phyloP scores from a whole-genome alignment of 2,113 vertebrate genomes.

The Prietella phreatophila region DNA sequence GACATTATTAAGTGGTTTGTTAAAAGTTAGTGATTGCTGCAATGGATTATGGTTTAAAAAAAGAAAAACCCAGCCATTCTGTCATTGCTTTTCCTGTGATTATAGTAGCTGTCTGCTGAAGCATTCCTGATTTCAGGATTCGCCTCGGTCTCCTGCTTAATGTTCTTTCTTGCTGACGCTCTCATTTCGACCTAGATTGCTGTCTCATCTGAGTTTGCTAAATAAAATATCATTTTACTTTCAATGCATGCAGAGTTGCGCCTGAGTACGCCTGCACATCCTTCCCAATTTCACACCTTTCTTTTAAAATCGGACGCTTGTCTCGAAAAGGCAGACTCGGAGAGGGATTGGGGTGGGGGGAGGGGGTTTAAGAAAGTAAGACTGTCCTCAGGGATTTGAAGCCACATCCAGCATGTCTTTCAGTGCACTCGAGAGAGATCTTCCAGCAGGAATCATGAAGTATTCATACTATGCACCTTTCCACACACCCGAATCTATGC shows the following conservation, averaged over 20 bases:
- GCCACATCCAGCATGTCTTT: slow-evolving; percentile 4
- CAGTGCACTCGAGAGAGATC: slow-evolving; percentile 32
- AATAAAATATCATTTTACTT: slow-evolving; percentile 10
- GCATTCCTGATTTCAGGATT: neutral
- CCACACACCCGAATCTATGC: neutral
- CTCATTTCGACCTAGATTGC: neutral
- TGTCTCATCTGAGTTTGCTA: slow-evolving; percentile 1
- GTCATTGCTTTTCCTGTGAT: neutral
- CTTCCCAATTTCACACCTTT: neutral
- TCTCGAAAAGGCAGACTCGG: neutral
- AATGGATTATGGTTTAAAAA: neutral
- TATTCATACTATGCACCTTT: slow-evolving; percentile 35
- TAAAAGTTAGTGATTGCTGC: neutral
- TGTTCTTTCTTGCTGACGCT: slow-evolving; percentile 15
- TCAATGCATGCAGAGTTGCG: neutral
- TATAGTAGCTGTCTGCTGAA: neutral
- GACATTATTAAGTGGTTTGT: neutral
- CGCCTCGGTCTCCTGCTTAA: neutral
- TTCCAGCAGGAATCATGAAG: slow-evolving; percentile 46
- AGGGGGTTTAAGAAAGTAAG: neutral
- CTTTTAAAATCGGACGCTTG: neutral
- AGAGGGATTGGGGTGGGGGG: too few species aligned
- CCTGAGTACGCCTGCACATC: neutral
- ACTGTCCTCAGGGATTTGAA: slow-evolving; percentile 16
- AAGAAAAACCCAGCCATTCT: slow-evolving; percentile 4